Evolutionary conservation across 2,888 invertebrate species (phyloP).

Genomic region (Latheticus oryzae): DNA sequence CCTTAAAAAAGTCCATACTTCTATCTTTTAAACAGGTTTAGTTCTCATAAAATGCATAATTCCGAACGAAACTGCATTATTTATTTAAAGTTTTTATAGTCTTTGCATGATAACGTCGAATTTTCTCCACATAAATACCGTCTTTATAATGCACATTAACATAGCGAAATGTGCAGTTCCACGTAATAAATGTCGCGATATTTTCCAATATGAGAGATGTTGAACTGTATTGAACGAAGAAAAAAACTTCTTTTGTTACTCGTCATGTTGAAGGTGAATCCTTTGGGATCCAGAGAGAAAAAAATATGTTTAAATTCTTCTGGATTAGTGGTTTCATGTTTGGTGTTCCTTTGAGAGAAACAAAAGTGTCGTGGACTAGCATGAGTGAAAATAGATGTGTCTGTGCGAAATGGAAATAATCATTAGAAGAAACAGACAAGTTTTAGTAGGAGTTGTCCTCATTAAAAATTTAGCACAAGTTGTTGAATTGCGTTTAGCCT

Average conservation of each 20-base stretch:
- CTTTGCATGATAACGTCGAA: conserved; percentile 12
- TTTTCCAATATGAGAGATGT: conserved; percentile 3
- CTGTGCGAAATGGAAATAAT: no score
- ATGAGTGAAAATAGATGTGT: conserved; percentile 20
- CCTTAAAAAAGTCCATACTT: no score
- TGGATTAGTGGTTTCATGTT: conserved; percentile 28
- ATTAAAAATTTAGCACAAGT: neutral
- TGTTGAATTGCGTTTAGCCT: neutral
- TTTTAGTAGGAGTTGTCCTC: no score
- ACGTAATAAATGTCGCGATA: conserved; percentile 11
- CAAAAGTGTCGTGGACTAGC: conserved; percentile 19
- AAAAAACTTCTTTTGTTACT: conserved; percentile 2
- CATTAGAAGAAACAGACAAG: no score
- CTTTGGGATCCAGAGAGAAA: conserved; percentile 1
- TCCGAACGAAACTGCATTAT: neutral
- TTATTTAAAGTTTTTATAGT: conserved; percentile 3
- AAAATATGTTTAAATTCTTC: conserved; percentile 20
- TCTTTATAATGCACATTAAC: conserved; percentile 15
- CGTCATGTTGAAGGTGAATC: neutral
- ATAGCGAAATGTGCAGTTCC: neutral
- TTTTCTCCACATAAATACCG: neutral
- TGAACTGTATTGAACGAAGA: neutral
- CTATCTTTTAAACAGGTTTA: neutral
- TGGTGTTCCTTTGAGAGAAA: conserved; percentile 7
- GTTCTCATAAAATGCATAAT: neutral